A percentile compares a stretch with the other conserved stretches of the same genome.
phyloP scores from a whole-genome alignment of 2,888 invertebrate species.

The Pheosia tremula region DNA sequence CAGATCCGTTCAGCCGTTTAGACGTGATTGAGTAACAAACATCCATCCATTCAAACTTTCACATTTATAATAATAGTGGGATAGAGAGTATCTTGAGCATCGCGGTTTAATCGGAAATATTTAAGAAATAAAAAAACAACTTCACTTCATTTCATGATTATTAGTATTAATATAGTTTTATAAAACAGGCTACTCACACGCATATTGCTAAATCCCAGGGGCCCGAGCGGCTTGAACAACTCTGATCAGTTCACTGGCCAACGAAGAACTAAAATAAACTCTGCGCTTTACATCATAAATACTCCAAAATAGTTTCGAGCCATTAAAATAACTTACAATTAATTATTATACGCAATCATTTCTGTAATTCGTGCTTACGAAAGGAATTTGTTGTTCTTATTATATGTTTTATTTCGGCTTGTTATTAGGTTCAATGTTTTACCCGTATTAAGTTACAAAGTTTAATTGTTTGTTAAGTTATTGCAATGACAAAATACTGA shows the following conservation, averaged over 20 bases:
- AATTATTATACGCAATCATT: neutral
- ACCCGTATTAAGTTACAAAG: no score
- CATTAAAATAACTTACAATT: neutral
- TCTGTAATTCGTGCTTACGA: neutral
- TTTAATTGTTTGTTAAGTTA: no score
- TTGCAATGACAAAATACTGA: no score
- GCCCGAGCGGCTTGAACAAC: neutral
- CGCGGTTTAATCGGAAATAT: neutral
- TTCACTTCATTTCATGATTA: neutral
- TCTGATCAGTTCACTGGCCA: neutral
- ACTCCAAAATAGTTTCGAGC: neutral
- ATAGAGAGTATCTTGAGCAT: no score
- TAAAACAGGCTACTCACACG: neutral
- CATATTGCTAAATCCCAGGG: neutral
- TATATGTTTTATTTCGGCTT: neutral
- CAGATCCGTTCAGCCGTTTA: no score
- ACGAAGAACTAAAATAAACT: neutral
- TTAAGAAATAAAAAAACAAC: neutral
- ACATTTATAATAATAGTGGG: no score
- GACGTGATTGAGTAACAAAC: no score
- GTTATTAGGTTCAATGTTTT: no score
- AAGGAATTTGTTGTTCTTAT: neutral
- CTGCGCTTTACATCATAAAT: neutral
- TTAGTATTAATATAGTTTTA: no score
- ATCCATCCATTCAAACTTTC: no score